Conservation (phyloP, 2,113 vertebrate species). For the Brachyistius frenatus region DNA sequence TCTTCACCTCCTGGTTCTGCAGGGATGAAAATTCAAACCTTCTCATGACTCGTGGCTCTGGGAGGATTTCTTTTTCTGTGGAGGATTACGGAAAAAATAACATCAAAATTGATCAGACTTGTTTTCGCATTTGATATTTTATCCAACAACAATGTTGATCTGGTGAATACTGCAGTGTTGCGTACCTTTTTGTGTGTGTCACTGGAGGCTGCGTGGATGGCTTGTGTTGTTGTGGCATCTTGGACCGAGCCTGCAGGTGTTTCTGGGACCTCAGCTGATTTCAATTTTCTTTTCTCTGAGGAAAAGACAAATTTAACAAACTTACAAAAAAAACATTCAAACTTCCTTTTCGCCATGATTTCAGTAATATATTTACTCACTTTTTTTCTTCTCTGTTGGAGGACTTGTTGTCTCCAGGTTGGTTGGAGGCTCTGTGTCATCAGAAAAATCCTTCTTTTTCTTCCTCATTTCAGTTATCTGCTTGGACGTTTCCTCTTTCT, state of each 20-base stretch:
- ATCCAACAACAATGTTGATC: background rate
- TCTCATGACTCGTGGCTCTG: conserved; percentile 48
- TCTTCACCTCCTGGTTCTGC: background rate
- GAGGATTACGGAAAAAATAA: conserved; percentile 19
- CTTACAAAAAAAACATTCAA: background rate
- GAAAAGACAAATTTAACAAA: background rate
- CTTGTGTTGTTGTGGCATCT: background rate
- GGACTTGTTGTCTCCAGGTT: conserved; percentile 7
- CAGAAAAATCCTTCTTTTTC: conserved; percentile 28
- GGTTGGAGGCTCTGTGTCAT: conserved; percentile 21
- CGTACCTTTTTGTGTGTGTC: conserved; percentile 65
- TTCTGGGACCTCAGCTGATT: conserved; percentile 35
- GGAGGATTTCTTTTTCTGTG: conserved; percentile 74
- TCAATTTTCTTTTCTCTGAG: conserved; percentile 70
- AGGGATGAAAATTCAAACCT: background rate
- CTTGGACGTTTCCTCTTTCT: background rate
- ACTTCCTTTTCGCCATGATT: accelerated
- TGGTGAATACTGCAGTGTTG: background rate
- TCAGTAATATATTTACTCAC: conserved; percentile 29
- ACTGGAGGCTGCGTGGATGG: background rate
- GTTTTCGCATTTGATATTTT: background rate
- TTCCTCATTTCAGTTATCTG: conserved; percentile 22
- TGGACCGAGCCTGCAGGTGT: conserved; percentile 1
- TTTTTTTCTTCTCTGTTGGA: conserved; percentile 68
- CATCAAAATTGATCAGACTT: background rate